Conservation (phyloP, 1,140 invertebrate species). For the Armadillidium nasatum region DNA sequence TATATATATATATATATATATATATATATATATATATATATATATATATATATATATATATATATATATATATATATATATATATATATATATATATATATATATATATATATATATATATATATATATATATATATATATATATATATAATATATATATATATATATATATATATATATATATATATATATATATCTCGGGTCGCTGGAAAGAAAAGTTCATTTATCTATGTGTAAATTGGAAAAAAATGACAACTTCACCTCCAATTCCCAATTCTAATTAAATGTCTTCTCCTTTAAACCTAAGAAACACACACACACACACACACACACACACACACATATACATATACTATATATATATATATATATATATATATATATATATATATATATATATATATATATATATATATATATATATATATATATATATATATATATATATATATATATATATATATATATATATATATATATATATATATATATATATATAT, state of each 20-base stretch:
- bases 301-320: no score
- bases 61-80: neutral
- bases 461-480: constrained; percentile 17
- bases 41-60: neutral
- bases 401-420: constrained; percentile 16
- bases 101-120: neutral
- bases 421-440: constrained; percentile 10
- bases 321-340: no score
- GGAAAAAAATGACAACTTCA: no score
- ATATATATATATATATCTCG: no score
- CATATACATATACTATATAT: no score
- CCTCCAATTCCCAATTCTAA: no score
- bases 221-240: no score
- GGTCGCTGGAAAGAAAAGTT: no score
- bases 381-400: no score
- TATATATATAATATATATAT: neutral
- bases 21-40: neutral
- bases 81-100: constrained; percentile 17
- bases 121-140: constrained; percentile 2
- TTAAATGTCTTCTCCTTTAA: no score
- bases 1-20: neutral
- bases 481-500: no score
- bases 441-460: constrained; percentile 17
- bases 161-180: constrained; percentile 6
- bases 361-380: no score